Evolutionary conservation across 2,888 invertebrate species (phyloP), one percentile per base, ranked within the genome.

Genomic region (Drosophila quasianomalipes): DNA sequence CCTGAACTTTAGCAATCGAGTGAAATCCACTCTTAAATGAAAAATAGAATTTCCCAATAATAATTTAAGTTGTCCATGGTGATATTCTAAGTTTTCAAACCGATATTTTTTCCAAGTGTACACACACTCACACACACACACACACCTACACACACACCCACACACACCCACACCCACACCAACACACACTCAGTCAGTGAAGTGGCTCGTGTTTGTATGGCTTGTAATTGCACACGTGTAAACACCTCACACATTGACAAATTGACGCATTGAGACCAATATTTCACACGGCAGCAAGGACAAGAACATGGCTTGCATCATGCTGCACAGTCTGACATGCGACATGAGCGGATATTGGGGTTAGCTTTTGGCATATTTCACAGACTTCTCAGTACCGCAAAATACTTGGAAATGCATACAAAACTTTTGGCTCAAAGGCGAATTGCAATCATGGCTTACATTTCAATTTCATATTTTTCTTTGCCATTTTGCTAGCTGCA

Each of bases 261-360:
- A 89, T 84, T 89, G 85, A 84, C 86, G 82, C 79, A 84, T 82
- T 89, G 85, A 86, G 86, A 84, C 69, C 87, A 89, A 86, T 85
- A 76, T 78, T 73, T 77, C 59, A 61, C 61, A 57, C 44, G 22
- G 12, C 44, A 44, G n/a, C n/a, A 75, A 63, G 70, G 37, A 37
- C 22, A 33, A 44, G 68, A 53, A 54, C 30, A 1, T 37, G 22
- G 14, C 39, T 57, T 55, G 77, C 66, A 65, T 47, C 58, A 49
- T 30, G 33, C 28, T 39, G 51, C 31, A 44, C 22, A 37, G 37
- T 10, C 51, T 57, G 74, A 64, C 51, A 28, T 37, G 39, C 37
- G 58, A 70, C 52, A 28, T 33, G 53, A 65, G 58, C 69, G 69
- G 67, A 72, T 75, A 79, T 87, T 85, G 88, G 60, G 83, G 77